These are phyloP conservation scores for Rhynchopsitta pachyrhyncha DNA, from an alignment of 2,113 vertebrate species.

Conservation along the genomic window DNA sequence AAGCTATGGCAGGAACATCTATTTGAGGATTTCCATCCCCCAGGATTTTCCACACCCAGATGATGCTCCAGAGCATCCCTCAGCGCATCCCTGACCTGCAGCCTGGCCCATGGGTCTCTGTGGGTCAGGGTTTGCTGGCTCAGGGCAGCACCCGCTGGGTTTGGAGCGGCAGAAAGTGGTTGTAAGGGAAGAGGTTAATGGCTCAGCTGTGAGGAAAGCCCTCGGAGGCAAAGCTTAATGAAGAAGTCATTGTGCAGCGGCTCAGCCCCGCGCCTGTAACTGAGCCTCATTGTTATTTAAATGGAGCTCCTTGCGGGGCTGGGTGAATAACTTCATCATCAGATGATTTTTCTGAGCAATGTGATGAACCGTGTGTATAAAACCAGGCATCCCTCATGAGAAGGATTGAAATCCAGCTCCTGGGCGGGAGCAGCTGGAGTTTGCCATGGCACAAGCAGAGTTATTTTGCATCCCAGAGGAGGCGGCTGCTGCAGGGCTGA, in stretches of 20 bases:
- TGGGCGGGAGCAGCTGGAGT: neutral
- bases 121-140: neutral
- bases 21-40: neutral
- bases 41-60: neutral
- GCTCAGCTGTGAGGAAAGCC: neutral
- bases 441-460: neutral
- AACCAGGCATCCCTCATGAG: neutral
- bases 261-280: neutral
- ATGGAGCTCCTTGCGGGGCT: neutral
- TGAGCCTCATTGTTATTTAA: slow-evolving; percentile 29
- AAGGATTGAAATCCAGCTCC: neutral
- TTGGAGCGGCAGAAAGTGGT: neutral
- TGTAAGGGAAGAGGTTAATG: neutral
- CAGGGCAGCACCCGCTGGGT: neutral
- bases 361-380: neutral
- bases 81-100: accelerated
- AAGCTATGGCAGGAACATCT: accelerated
- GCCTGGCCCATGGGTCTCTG: accelerated
- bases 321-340: neutral
- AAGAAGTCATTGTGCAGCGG: neutral
- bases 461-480: no score
- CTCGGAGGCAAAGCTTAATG: neutral
- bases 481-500: neutral
- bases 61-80: neutral
- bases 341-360: neutral